Base-by-base conservation (phyloP, 2,888 invertebrate species). In the Platynereis dumerilii region DNA sequence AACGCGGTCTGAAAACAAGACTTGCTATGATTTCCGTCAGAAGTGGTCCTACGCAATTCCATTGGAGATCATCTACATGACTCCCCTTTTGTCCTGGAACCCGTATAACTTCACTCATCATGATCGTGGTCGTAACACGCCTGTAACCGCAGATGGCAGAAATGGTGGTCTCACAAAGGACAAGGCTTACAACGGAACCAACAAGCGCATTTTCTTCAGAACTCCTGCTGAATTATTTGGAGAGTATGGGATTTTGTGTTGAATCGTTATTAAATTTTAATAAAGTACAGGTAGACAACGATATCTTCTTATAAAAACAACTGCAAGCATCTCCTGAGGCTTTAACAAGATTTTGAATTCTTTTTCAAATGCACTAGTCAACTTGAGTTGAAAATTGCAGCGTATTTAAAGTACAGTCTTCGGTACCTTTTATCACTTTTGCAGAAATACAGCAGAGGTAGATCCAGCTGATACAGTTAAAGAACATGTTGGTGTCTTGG, bases 51-150 rank as follows among this genome's bases (percentile, higher is more conserved):
- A 55, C n/a, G 61, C 61, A 22, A 17, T 61, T 22, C 61, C 61
- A 17, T 29, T 61, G 28, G 61, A 61, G 39, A 61, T 61, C 20
- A 26, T 61, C 22, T 61, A 61, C 42, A 28, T 61, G 55, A 61
- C 61, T 5, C 61, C 61, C 2, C 27, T 61, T 15, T 12, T 27
- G 12, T n/a, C 22, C 20, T 61, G 61, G 61, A 61, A 61, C 55
- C 61, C 61, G 10, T 61, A 61, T 24, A 39, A 61, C 44, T 29
- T 61, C 10, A 22, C 2, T 2, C 34, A 39, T 34, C 1, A 39
- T 12, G 52, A 10, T 7, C 28, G 26, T 12, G 12, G 12, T 12
- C n/a, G 17, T 42, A 27, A 20, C 22, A 24, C 17, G 17, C 3
- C 55, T 7, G 55, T 27, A 2, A 55, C 55, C n/a, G 24, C 12